phyloP scores from a whole-genome alignment of 2,888 invertebrate genomes.

The Chymomyza caudatula region DNA sequence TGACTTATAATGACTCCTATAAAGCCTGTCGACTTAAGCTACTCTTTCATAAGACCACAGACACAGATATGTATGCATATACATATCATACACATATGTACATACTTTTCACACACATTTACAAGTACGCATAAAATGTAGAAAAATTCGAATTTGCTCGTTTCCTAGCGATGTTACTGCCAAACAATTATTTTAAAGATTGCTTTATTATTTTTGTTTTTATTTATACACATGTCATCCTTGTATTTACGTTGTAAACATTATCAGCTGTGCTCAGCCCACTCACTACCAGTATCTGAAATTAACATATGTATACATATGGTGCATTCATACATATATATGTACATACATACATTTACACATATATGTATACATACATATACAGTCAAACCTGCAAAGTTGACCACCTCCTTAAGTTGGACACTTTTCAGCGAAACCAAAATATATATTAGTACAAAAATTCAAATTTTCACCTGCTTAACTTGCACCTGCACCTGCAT shows the following conservation, averaged over 20 bases:
- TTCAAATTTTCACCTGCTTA: no score
- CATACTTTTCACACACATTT: background rate
- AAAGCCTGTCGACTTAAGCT: no score
- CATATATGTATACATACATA: background rate
- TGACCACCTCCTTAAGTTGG: no score
- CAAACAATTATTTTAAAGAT: background rate
- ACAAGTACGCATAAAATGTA: background rate
- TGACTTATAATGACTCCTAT: no score
- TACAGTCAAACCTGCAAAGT: no score
- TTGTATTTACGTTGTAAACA: background rate
- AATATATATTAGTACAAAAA: no score
- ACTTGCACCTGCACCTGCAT: no score
- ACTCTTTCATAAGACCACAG: no score
- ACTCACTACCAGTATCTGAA: background rate
- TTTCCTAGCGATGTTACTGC: no score
- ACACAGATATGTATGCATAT: background rate
- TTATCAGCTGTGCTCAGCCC: background rate
- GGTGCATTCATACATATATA: background rate
- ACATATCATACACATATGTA: background rate
- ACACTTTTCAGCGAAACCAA: no score
- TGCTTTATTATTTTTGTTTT: background rate
- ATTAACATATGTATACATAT: no score
- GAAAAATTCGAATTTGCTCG: background rate
- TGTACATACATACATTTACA: background rate
- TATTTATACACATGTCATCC: background rate